These are phyloP conservation scores for Rissa tridactyla DNA, from an alignment of 2,113 vertebrate genomes.

Conservation along the genomic window DNA sequence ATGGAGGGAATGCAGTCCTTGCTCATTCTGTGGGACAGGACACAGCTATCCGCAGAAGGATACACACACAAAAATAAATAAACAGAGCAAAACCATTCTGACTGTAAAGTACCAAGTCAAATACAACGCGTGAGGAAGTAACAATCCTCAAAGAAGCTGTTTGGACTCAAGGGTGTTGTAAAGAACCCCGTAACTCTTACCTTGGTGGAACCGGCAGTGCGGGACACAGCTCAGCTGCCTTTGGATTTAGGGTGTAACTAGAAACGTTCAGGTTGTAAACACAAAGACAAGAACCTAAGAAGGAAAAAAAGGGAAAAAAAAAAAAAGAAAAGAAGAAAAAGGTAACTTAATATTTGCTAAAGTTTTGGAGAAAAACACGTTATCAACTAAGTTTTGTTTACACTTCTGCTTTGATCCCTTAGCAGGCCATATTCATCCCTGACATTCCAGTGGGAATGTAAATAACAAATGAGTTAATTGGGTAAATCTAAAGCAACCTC, in stretches of 20 bases:
- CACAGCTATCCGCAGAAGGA: not conserved
- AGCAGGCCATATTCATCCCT: not conserved
- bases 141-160: not conserved
- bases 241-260: constrained; percentile 66
- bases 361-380: not conserved
- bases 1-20: not conserved
- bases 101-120: not conserved
- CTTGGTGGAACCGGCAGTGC: constrained; percentile 77
- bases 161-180: not conserved
- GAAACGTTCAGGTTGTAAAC: constrained; percentile 71
- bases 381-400: not conserved
- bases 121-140: not conserved
- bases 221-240: constrained; percentile 73
- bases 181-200: constrained; percentile 44
- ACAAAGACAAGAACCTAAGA: constrained; percentile 78
- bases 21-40: not conserved
- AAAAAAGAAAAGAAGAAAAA: not conserved
- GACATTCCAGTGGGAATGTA: not conserved
- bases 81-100: not conserved
- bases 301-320: not conserved
- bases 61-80: not conserved
- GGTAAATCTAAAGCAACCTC: not conserved
- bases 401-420: not conserved
- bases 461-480: not conserved
- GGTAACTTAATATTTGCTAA: not conserved